phyloP scores from a whole-genome alignment of 1,140 invertebrate genomes.

The Orius insidiosus region DNA sequence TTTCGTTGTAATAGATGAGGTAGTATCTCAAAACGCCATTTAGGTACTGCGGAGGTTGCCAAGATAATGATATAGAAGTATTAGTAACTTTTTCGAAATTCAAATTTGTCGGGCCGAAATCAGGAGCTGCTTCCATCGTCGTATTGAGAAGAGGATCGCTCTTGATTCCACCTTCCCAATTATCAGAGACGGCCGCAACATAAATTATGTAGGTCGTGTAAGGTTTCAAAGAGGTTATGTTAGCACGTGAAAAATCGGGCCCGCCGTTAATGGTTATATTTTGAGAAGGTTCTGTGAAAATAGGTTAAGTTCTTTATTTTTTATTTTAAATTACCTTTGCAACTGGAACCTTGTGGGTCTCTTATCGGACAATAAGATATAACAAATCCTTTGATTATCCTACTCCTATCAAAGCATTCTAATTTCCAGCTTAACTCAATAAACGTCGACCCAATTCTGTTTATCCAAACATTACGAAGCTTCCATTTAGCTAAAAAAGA shows the following conservation, averaged over 20 bases:
- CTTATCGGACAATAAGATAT: slow-evolving; percentile 49
- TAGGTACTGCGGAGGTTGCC: slow-evolving; percentile 43
- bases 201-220: slow-evolving; percentile 61
- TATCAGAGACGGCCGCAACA: slow-evolving; percentile 51
- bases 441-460: slow-evolving; percentile 33
- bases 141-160: slow-evolving; percentile 47
- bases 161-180: slow-evolving; percentile 42
- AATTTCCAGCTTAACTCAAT: slow-evolving; percentile 50
- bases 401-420: slow-evolving; percentile 43
- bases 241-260: slow-evolving; percentile 25
- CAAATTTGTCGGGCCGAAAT: slow-evolving; percentile 32
- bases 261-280: slow-evolving; percentile 32
- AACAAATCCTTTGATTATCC: slow-evolving; percentile 40
- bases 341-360: slow-evolving; percentile 30
- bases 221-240: slow-evolving; percentile 38
- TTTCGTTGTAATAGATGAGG: slow-evolving; percentile 33
- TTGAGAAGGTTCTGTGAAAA: slow-evolving; percentile 20
- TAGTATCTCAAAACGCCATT: slow-evolving; percentile 63
- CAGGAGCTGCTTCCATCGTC: slow-evolving; percentile 53
- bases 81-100: slow-evolving; percentile 42
- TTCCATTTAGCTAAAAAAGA: slow-evolving; percentile 34
- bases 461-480: slow-evolving; percentile 43
- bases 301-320: slow-evolving; percentile 7
- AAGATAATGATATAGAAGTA: slow-evolving; percentile 42
- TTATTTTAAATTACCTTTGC: slow-evolving; percentile 24